Evolutionary conservation across 2,113 vertebrate species (phyloP).

Genomic region (Sialia sialis): DNA sequence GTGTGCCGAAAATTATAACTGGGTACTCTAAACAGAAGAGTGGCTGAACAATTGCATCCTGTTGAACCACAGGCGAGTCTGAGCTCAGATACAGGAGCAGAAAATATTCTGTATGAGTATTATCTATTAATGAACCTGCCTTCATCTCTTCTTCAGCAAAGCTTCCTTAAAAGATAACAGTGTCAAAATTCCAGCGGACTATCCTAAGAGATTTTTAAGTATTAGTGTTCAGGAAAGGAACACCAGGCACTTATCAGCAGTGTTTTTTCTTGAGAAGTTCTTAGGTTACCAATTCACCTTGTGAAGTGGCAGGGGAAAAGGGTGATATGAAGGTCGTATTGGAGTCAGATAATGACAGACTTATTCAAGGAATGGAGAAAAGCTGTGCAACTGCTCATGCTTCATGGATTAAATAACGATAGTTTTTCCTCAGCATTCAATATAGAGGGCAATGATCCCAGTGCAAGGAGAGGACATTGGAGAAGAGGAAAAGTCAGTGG

Average conservation of each 20-base stretch:
- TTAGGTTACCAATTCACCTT: not conserved
- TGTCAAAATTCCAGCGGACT: not conserved
- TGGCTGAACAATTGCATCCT: not conserved
- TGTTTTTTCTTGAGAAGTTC: not conserved
- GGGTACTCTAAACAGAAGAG: not conserved
- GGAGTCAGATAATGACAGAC: conserved; percentile 2
- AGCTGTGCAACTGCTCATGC: conserved; percentile 8
- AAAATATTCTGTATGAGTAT: not conserved
- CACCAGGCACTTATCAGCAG: not conserved
- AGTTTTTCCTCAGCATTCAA: not conserved
- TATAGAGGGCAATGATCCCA: not conserved
- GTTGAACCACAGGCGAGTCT: not conserved
- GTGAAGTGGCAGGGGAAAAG: not conserved
- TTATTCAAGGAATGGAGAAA: not conserved
- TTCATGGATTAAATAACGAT: not conserved
- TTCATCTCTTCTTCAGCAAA: not conserved
- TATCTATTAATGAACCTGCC: not conserved
- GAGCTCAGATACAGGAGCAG: not conserved
- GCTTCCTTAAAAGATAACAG: not conserved
- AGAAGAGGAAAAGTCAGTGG: not conserved
- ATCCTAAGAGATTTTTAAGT: not conserved
- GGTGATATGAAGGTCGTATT: not conserved
- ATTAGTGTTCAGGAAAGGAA: not conserved
- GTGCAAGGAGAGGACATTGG: not conserved
- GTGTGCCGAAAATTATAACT: rapidly evolving